phyloP scores from a whole-genome alignment of 1,140 invertebrate genomes.

The Heliconius hewitsoni region DNA sequence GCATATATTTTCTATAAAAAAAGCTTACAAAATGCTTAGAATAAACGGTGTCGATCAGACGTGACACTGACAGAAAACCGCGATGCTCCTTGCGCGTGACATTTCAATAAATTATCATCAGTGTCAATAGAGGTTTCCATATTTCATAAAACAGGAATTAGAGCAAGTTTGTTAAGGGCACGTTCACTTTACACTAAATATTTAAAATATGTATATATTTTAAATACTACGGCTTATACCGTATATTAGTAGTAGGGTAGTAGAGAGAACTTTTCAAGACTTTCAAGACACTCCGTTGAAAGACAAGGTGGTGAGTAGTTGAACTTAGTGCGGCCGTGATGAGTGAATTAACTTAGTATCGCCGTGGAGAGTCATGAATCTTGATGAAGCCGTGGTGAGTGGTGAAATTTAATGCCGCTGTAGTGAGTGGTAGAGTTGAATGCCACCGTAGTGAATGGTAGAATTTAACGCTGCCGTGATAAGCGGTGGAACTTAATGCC shows the following conservation, averaged over 20 bases:
- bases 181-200: not conserved
- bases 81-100: conserved; percentile 52
- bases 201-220: not conserved
- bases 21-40: not conserved
- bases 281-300: not conserved
- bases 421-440: too few species aligned
- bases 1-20: not conserved
- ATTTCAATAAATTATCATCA: conserved; percentile 73
- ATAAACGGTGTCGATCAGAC: conserved; percentile 30
- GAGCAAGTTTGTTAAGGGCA: conserved; percentile 32
- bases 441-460: too few species aligned
- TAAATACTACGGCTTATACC: not conserved
- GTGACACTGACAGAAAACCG: conserved; percentile 48
- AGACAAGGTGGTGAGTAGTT: not conserved
- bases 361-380: too few species aligned
- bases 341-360: not conserved
- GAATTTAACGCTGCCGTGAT: too few species aligned
- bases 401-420: too few species aligned
- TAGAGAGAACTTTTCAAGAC: not conserved
- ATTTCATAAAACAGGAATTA: conserved; percentile 70
- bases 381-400: too few species aligned
- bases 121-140: conserved; percentile 62
- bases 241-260: not conserved
- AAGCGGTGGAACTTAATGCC: too few species aligned
- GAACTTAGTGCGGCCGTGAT: not conserved